Base-by-base conservation (phyloP, 1,140 invertebrate species). In the Hypothenemus hampei region DNA sequence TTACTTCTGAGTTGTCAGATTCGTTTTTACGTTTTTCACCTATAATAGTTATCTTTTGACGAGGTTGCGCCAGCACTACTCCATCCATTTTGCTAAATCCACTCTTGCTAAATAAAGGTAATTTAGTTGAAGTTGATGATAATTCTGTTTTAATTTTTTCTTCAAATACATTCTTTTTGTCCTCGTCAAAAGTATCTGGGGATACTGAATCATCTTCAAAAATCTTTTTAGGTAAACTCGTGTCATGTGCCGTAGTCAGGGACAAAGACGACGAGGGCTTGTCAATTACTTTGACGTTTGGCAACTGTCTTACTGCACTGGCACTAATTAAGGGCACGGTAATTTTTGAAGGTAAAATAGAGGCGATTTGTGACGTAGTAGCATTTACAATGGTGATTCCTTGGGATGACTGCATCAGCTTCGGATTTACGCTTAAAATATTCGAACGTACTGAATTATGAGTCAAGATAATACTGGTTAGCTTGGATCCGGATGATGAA, bases 161-260 rank as follows among this genome's bases (percentile, higher is more conserved):
- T 31, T 76, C 74, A 0, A 64, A 54, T 2, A 60, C 58, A 48
- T 64, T 60, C 49, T 65, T 68, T 47, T 64, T 67, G 47, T 71
- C 72, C 50, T 78, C 80, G 57, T 71, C 72, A 55, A 68, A 71
- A 48, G 69, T 77, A 54, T 75, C 75, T 15, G 79, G 78, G 5
- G 79, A 81, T 0, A 76, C 74, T 0, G 74, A 78, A 57, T 80
- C 79, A 62, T 80, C 78, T 71, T 81, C 77, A 59, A 81, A 80
- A 60, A 81, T 80, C 65, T 81, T 79, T 7, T 78, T 78, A 6
- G 79, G 79, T 13, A 81, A 66, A 18, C 73, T 73, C 8, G 68
- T 74, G 49, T 80, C 77, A 57, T 79, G 77, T 3, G 76, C 73
- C 3, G 76, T 73, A 1, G 76, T 72, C 36, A 80, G 66, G 37